Percentiles rank a stretch among this genome's conserved stretches.
These are phyloP conservation scores for Pangasius mekongensis DNA, from an alignment of 2,797 vertebrate species.

Conservation along the genomic window DNA sequence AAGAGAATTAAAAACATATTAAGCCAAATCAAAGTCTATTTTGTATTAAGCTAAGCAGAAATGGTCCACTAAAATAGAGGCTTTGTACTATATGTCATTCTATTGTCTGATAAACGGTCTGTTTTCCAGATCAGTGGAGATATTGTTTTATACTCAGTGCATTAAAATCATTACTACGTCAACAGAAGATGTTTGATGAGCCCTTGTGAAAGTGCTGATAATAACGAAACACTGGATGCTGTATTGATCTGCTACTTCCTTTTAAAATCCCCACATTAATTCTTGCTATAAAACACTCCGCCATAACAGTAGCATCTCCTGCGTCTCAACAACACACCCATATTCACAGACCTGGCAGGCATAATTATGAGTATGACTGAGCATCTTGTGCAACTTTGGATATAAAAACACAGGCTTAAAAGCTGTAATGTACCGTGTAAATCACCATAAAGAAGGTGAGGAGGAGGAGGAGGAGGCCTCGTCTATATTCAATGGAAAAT, in stretches of 20 bases:
- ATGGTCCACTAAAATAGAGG: neutral
- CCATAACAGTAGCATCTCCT: neutral
- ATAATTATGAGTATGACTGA: constrained; percentile 1
- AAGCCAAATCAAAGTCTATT: neutral
- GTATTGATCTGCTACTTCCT: constrained; percentile 26
- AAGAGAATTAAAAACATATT: neutral
- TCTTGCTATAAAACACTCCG: neutral
- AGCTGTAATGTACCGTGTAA: neutral
- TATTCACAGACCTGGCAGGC: neutral
- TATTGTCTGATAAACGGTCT: neutral
- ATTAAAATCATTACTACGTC: neutral
- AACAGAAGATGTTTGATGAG: neutral
- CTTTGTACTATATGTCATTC: neutral
- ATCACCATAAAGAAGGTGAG: neutral
- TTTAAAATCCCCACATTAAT: neutral
- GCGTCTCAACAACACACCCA: neutral
- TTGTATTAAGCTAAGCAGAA: neutral
- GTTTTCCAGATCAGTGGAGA: neutral
- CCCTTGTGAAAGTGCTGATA: constrained; percentile 13
- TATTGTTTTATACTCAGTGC: neutral
- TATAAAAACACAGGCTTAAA: neutral
- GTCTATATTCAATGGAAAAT: neutral
- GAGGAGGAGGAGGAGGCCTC: neutral
- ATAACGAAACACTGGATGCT: neutral
- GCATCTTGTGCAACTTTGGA: neutral